These are phyloP conservation scores for Campylomormyrus numenius DNA, from an alignment of 2,113 vertebrate species.

Conservation along the genomic window DNA sequence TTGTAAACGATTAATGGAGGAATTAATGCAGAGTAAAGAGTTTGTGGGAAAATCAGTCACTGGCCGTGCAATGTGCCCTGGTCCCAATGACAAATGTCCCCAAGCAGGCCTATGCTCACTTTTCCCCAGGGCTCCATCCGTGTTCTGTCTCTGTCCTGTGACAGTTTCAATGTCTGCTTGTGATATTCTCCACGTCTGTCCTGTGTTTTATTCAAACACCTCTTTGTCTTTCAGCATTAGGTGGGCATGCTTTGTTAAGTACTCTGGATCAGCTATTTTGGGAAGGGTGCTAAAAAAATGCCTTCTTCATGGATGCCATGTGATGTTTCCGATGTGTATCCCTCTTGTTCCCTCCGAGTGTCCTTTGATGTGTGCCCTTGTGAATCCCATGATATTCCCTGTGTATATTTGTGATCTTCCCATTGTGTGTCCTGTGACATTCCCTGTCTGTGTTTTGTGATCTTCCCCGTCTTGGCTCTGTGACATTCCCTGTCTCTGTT, in stretches of 20 bases:
- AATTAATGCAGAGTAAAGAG: background rate
- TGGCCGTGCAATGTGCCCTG: background rate
- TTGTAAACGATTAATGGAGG: background rate
- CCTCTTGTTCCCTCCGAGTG: background rate
- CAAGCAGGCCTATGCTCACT: background rate
- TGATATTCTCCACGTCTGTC: constrained; percentile 11
- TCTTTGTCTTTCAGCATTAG: background rate
- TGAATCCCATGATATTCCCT: background rate
- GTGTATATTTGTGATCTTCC: background rate
- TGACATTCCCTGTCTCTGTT: background rate
- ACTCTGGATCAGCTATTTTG: background rate
- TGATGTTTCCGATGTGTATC: background rate
- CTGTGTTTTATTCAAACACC: background rate
- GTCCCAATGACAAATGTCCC: background rate
- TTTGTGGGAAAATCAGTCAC: background rate
- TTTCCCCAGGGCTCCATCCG: background rate
- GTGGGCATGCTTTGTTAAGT: background rate
- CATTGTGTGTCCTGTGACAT: background rate
- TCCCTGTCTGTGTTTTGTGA: background rate
- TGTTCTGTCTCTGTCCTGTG: background rate
- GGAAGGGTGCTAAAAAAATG: constrained; percentile 1
- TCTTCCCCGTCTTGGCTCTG: background rate
- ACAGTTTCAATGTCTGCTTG: background rate
- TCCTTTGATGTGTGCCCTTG: background rate
- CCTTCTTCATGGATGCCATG: background rate